A percentile compares a stretch with the other conserved stretches of the same genome.
Evolutionary conservation across 2,113 vertebrate genomes (phyloP).

Genomic region (Chaetodon auriga): DNA sequence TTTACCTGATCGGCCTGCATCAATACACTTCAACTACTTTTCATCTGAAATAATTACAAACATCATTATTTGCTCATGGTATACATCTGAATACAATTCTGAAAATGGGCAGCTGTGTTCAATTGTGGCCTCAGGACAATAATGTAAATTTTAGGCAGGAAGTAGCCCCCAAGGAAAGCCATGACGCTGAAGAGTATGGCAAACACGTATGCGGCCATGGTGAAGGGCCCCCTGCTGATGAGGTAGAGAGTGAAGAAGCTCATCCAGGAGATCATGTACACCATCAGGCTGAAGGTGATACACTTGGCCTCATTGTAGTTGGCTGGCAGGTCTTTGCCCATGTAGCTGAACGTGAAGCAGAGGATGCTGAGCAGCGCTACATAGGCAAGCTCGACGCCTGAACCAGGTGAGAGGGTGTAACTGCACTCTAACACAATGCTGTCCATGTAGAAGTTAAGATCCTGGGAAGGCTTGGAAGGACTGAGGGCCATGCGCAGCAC

Average conservation of each 20-base stretch:
- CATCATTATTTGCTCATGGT: conserved; percentile 82
- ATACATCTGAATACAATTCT: conserved; percentile 88
- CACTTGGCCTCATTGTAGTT: conserved; percentile 91
- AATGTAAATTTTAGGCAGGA: conserved; percentile 85
- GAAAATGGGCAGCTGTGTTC: conserved; percentile 85
- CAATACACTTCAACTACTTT: background rate
- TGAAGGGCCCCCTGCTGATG: conserved; percentile 78
- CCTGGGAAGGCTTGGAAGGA: conserved; percentile 46
- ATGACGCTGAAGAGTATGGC: conserved; percentile 82
- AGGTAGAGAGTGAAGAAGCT: conserved; percentile 86
- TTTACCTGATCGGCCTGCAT: background rate
- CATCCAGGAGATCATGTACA: conserved; percentile 87
- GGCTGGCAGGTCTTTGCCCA: conserved; percentile 89
- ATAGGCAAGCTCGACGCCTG: conserved; percentile 71
- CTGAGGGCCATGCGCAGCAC: conserved; percentile 55
- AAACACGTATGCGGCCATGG: conserved; percentile 79
- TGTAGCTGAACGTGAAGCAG: conserved; percentile 88
- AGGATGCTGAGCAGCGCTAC: conserved; percentile 78
- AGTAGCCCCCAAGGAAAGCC: conserved; percentile 82
- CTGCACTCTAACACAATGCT: conserved; percentile 84
- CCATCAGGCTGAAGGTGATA: conserved; percentile 86
- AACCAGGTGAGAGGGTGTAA: conserved; percentile 70
- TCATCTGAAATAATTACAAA: background rate
- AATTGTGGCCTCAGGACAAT: conserved; percentile 82
- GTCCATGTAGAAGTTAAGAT: conserved; percentile 79